Percentiles rank a stretch among this genome's conserved stretches.
Evolutionary conservation across 2,113 vertebrate genomes (phyloP).

Genomic region (Zapornia atra): DNA sequence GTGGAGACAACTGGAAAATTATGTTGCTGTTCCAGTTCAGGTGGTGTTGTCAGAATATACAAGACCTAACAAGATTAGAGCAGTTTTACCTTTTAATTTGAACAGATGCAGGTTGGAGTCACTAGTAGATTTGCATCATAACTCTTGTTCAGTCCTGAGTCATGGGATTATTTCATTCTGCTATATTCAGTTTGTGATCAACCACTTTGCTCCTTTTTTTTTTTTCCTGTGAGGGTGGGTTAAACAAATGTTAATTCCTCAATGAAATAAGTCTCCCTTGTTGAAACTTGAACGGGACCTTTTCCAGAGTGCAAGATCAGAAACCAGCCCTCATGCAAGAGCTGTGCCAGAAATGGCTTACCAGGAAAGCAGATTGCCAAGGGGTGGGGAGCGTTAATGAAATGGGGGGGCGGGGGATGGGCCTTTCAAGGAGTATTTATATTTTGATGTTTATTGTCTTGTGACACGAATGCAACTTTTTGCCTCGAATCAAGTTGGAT

Average conservation of each 20-base stretch:
- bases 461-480: neutral
- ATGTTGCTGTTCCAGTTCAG: conserved; percentile 52
- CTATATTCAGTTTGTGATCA: neutral
- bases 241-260: conserved; percentile 20
- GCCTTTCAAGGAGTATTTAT: neutral
- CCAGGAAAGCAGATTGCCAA: neutral
- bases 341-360: conserved; percentile 4
- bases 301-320: conserved; percentile 17
- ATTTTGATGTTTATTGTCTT: neutral
- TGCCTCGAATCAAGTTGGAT: neutral
- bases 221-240: neutral
- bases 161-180: conserved; percentile 38
- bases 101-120: conserved; percentile 40
- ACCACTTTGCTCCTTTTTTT: neutral
- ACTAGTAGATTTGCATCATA: conserved; percentile 23
- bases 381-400: neutral
- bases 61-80: conserved; percentile 52
- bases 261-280: conserved; percentile 1
- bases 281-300: conserved; percentile 48
- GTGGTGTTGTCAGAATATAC: conserved; percentile 27
- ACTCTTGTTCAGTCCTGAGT: conserved; percentile 33
- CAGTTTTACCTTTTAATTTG: conserved; percentile 46
- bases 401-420: neutral
- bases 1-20: conserved; percentile 31
- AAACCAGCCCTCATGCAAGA: neutral